Percentiles rank a stretch among this genome's conserved stretches.
Evolutionary conservation across 2,797 vertebrate species (phyloP).

Genomic region (Chelon labrosus): DNA sequence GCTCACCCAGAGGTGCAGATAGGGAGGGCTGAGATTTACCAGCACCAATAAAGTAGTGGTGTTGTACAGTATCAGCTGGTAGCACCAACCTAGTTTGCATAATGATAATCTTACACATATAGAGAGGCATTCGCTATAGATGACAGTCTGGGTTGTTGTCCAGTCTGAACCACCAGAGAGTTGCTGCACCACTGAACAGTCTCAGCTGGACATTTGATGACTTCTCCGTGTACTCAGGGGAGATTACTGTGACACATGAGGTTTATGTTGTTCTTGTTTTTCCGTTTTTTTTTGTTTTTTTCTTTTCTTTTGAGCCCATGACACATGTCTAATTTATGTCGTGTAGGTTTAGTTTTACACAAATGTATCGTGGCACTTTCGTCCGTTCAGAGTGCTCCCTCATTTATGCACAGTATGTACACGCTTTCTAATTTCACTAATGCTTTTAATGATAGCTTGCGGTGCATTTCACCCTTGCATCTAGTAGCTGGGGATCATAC

Average conservation of each 20-base stretch:
- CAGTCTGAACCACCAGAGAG: constrained; percentile 47
- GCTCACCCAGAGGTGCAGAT: constrained; percentile 24
- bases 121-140: constrained; percentile 30
- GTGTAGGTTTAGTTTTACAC: neutral
- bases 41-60: constrained; percentile 36
- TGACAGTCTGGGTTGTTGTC: constrained; percentile 45
- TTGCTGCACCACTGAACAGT: constrained; percentile 48
- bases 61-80: constrained; percentile 50
- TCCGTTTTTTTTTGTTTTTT: neutral
- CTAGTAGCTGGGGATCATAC: neutral
- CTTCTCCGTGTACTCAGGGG: constrained; percentile 47
- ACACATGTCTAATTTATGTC: neutral
- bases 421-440: neutral
- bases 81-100: constrained; percentile 36
- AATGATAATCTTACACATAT: constrained; percentile 1
- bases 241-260: constrained; percentile 41
- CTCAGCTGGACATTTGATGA: constrained; percentile 56
- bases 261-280: neutral
- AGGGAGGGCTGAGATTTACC: constrained; percentile 33
- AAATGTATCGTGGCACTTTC: neutral
- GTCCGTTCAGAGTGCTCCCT: neutral
- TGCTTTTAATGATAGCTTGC: neutral
- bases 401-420: neutral
- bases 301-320: neutral
- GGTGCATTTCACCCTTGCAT: neutral